Percentiles rank a stretch among this genome's conserved stretches.
These are phyloP conservation scores for Idris sp. DNA, from an alignment of 1,140 invertebrate genomes.

Conservation along the genomic window DNA sequence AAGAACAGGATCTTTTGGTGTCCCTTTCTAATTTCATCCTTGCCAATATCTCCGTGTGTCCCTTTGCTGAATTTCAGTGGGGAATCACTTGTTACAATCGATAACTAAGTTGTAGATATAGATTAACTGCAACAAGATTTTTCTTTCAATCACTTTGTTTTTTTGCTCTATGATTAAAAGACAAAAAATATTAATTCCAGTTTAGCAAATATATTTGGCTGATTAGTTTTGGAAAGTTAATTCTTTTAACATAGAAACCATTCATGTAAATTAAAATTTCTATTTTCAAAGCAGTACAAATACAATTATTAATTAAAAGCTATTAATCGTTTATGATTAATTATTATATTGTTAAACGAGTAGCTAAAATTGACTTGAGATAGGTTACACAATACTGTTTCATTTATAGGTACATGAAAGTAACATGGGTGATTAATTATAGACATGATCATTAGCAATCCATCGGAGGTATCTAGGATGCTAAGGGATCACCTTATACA, in stretches of 20 bases:
- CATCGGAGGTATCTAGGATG: slow-evolving; percentile 63
- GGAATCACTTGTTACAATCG: slow-evolving; percentile 47
- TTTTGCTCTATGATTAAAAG: no score
- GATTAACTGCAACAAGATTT: no score
- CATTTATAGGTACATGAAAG: slow-evolving; percentile 57
- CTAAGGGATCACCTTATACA: slow-evolving; percentile 62
- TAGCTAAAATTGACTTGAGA: slow-evolving; percentile 28
- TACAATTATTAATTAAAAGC: no score
- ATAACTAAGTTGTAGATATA: no score
- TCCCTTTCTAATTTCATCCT: slow-evolving; percentile 66
- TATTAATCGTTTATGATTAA: slow-evolving; percentile 22
- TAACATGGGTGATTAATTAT: slow-evolving; percentile 67
- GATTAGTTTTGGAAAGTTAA: no score
- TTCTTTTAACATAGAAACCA: no score
- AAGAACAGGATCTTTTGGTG: slow-evolving; percentile 56
- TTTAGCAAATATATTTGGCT: no score
- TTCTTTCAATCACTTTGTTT: no score
- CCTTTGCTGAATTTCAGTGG: slow-evolving; percentile 39
- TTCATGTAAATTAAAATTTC: no score
- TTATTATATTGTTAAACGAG: slow-evolving; percentile 32
- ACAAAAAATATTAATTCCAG: no score
- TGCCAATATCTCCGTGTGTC: slow-evolving; percentile 63
- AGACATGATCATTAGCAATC: slow-evolving; percentile 67
- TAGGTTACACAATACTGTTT: slow-evolving; percentile 52
- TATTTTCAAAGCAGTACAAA: no score